Conservation (phyloP, 2,113 vertebrate genomes). For the Hyperopisus bebe region DNA sequence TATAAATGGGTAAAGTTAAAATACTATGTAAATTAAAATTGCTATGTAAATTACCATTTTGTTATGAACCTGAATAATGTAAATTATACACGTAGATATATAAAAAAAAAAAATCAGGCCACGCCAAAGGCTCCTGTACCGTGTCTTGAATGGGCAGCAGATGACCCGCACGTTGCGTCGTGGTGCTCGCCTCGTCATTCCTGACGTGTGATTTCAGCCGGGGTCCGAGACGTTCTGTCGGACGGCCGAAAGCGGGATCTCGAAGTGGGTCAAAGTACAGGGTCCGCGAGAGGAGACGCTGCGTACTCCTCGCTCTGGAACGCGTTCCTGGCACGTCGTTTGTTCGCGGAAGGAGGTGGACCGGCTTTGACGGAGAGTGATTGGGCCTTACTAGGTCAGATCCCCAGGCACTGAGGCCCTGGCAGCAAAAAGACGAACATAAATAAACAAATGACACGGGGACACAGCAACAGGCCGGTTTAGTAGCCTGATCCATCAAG, state of each 20-base stretch:
- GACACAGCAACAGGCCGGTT: neutral
- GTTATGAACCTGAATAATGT: neutral
- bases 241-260: too few species aligned
- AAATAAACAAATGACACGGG: conserved; percentile 15
- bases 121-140: neutral
- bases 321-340: neutral
- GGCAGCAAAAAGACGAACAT: conserved; percentile 12
- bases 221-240: too few species aligned
- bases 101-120: neutral
- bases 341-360: neutral
- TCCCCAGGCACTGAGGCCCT: conserved; percentile 3
- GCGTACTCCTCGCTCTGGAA: neutral
- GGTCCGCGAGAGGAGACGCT: neutral
- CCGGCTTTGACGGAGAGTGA: conserved; percentile 13
- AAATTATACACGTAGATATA: neutral
- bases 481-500: neutral
- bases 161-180: neutral
- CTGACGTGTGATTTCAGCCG: neutral
- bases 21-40: conserved; percentile 8
- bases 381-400: conserved; percentile 19
- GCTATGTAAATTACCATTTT: neutral
- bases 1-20: conserved; percentile 9
- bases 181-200: neutral
- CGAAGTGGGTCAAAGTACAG: neutral
- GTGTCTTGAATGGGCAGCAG: neutral